These are phyloP conservation scores for Aphodius granarius DNA, from an alignment of 2,888 invertebrate species.

Conservation along the genomic window DNA sequence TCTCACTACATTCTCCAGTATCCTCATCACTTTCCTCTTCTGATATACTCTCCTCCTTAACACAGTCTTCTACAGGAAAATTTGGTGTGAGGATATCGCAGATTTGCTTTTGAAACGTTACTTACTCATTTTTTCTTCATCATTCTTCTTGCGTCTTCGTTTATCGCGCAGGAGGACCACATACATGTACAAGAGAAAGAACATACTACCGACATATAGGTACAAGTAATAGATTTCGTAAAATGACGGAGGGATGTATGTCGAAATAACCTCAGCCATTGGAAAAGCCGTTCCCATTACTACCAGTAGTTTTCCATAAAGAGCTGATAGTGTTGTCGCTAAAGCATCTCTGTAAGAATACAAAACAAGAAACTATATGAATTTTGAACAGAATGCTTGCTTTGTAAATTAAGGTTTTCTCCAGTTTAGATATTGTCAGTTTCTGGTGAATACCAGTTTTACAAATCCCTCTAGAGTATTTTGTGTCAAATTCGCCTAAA, in stretches of 20 bases:
- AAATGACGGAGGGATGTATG: slow-evolving; percentile 90
- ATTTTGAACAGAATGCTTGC: not conserved
- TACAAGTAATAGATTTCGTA: slow-evolving; percentile 78
- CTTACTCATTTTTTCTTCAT: slow-evolving; percentile 38
- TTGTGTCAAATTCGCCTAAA: not conserved
- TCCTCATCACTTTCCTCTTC: slow-evolving; percentile 57
- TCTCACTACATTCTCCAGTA: slow-evolving; percentile 48
- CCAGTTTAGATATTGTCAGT: too few species aligned
- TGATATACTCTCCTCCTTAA: slow-evolving; percentile 51
- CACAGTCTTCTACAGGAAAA: slow-evolving; percentile 13
- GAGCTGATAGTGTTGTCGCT: slow-evolving; percentile 86
- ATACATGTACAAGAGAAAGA: slow-evolving; percentile 69
- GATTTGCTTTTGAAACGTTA: slow-evolving; percentile 10
- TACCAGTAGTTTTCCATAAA: slow-evolving; percentile 90
- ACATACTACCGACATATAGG: slow-evolving; percentile 69
- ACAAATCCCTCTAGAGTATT: not conserved
- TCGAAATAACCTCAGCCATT: slow-evolving; percentile 94
- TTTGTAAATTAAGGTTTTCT: too few species aligned
- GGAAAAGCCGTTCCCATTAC: slow-evolving; percentile 96
- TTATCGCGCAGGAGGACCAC: slow-evolving; percentile 67
- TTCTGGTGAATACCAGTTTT: not conserved
- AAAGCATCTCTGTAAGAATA: slow-evolving; percentile 74
- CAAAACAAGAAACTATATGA: not conserved
- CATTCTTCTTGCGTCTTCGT: slow-evolving; percentile 44
- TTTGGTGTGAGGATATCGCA: not conserved